These are phyloP conservation scores for Boloria selene DNA, from an alignment of 2,888 invertebrate genomes.

Conservation along the genomic window DNA sequence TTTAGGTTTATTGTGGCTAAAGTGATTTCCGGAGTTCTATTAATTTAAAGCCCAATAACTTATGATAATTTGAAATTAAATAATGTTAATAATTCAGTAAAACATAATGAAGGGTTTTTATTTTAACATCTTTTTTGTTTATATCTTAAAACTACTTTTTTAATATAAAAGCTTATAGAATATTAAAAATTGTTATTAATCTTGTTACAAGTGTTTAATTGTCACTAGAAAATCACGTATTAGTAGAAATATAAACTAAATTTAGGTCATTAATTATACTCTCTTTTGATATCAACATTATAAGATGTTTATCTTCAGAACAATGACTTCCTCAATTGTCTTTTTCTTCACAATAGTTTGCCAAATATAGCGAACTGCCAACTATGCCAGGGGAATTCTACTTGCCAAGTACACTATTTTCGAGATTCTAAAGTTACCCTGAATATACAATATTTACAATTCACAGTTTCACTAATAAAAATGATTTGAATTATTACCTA, in stretches of 20 bases:
- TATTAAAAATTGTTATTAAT: too few relatives aligned
- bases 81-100: background rate
- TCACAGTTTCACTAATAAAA: background rate
- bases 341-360: conserved; percentile 37
- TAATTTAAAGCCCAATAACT: background rate
- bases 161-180: too few relatives aligned
- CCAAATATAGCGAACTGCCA: conserved; percentile 48
- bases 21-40: conserved; percentile 3
- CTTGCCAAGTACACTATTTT: conserved; percentile 57
- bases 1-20: conserved; percentile 15
- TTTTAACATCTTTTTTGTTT: background rate
- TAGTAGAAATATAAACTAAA: conserved; percentile 5
- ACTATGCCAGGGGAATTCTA: conserved; percentile 57
- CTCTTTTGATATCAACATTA: conserved; percentile 36
- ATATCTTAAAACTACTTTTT: background rate
- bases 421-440: conserved; percentile 35
- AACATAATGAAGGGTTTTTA: background rate
- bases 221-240: background rate
- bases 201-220: background rate
- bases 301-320: conserved; percentile 41
- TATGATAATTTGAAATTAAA: background rate
- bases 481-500: too few relatives aligned
- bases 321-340: conserved; percentile 47
- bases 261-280: conserved; percentile 28
- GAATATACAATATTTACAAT: conserved; percentile 27